These are phyloP conservation scores for Aspidoscelis tigris DNA, from an alignment of 2,113 vertebrate genomes.

Conservation along the genomic window DNA sequence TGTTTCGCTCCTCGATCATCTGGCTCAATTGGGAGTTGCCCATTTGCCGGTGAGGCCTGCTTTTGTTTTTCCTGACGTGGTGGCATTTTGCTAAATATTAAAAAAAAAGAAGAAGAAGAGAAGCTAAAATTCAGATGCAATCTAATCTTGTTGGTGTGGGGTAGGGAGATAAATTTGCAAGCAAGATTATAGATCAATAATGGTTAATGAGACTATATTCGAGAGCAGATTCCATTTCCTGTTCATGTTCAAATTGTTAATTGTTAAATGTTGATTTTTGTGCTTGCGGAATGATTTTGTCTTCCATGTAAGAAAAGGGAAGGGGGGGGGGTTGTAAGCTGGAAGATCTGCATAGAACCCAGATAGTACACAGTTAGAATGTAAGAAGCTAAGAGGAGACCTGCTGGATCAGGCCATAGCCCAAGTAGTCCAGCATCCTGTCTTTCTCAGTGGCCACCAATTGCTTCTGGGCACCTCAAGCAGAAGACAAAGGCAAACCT, in stretches of 20 bases:
- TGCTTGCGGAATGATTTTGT: background rate
- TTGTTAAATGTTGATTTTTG: background rate
- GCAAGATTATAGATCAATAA: slow-evolving; percentile 65
- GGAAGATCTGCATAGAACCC: too few relatives aligned
- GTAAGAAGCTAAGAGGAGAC: too few relatives aligned
- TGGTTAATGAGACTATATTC: slow-evolving; percentile 40
- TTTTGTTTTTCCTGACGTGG: slow-evolving; percentile 49
- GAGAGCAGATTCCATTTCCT: slow-evolving; percentile 49
- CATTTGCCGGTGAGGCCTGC: slow-evolving; percentile 39
- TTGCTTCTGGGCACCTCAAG: too few relatives aligned
- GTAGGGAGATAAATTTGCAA: slow-evolving; percentile 44
- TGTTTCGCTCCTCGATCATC: slow-evolving; percentile 51
- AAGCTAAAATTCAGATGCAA: slow-evolving; percentile 32
- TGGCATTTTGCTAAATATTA: slow-evolving; percentile 34
- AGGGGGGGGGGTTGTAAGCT: background rate
- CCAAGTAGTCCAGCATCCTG: too few relatives aligned
- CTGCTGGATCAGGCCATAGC: too few relatives aligned
- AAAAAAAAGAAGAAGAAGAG: slow-evolving; percentile 20
- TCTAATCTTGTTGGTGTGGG: slow-evolving; percentile 44
- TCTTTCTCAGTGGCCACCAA: too few relatives aligned
- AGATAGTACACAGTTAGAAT: too few relatives aligned
- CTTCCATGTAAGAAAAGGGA: too few relatives aligned
- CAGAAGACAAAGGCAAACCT: too few relatives aligned
- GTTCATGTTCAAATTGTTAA: slow-evolving; percentile 30
- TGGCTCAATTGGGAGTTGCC: slow-evolving; percentile 24